Base-by-base conservation (phyloP, 2,888 invertebrate genomes). In the Euphydryas editha region DNA sequence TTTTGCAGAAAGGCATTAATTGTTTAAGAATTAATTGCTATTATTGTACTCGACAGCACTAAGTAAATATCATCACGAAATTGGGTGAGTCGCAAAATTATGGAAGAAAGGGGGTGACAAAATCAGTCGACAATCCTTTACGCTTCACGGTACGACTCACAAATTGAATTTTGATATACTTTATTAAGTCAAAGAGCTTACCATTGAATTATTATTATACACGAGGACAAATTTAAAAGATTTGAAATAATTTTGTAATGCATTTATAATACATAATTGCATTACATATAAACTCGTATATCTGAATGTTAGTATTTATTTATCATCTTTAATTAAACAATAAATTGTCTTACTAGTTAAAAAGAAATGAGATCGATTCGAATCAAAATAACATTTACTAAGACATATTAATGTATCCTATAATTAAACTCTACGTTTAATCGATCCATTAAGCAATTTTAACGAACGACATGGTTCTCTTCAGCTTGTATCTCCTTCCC, bases 91-190 rank as follows among this genome's bases (percentile, higher is more conserved):
- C 81, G 83, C 81, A 80, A 87, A 88, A 88, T 88, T 85, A 87
- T 88, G 82, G 84, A 84, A 85, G 86, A 86, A 86, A 86, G 83
- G 87, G 86, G 86, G 85, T 84, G 85, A 86, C 84, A 81, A 85
- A 89, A 86, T 85, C 87, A 82, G 84, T 82, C 81, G 84, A 87
- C 88, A 90, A 89, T 89, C 89, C 86, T 87, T 84, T 87, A 85
- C 87, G 87, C 87, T 89, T 90, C 88, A 89, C 86, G 86, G 90
- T 85, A 86, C 84, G 81, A 84, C 78, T 82, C 86, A 86, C 88
- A 90, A 90, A 91, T 91, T 91, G 90, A 90, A 91, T 90, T 91
- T 90, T 91, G 90, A 90, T 90, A 88, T 88, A 87, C 86, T 87
- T 86, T 84, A 83, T 84, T 84, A 83, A 90, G 87, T 90, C 87